Percentiles rank a stretch among this genome's conserved stretches.
Conservation (phyloP, 2,797 vertebrate genomes). For the Hemibagrus guttatus region DNA sequence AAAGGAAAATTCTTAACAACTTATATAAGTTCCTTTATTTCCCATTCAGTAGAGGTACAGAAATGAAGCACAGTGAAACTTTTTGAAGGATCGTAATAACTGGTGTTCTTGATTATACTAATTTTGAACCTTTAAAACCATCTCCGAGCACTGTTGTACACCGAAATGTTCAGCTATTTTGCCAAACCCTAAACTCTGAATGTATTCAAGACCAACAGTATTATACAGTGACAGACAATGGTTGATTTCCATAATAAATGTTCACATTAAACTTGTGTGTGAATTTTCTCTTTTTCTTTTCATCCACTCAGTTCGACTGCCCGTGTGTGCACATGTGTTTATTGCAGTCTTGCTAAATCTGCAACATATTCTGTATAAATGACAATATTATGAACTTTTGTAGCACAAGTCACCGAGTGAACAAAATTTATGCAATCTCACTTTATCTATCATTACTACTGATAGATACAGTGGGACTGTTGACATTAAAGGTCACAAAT, state of each 20-base stretch:
- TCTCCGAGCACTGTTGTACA: constrained; percentile 7
- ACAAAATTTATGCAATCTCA: not conserved
- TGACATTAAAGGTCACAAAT: not conserved
- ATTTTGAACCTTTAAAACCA: constrained; percentile 8
- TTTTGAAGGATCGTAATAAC: not conserved
- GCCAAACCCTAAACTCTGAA: constrained; percentile 33
- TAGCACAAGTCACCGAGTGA: not conserved
- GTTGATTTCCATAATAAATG: constrained; percentile 69
- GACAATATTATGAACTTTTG: not conserved
- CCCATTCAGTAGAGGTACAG: not conserved
- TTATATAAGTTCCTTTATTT: constrained; percentile 13
- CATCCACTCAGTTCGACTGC: not conserved
- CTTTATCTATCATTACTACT: not conserved
- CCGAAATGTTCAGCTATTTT: constrained; percentile 16
- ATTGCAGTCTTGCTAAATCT: not conserved
- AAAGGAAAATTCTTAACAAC: not conserved
- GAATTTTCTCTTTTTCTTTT: constrained; percentile 17
- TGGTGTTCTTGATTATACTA: constrained; percentile 9
- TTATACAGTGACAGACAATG: constrained; percentile 61
- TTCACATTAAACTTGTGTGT: constrained; percentile 66
- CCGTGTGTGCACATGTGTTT: not conserved
- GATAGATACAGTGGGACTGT: not conserved
- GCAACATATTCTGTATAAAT: not conserved
- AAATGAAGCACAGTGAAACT: not conserved
- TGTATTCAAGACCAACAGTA: constrained; percentile 45